phyloP scores from a whole-genome alignment of 2,797 vertebrate species.

The Paratrypauchen microcephalus region DNA sequence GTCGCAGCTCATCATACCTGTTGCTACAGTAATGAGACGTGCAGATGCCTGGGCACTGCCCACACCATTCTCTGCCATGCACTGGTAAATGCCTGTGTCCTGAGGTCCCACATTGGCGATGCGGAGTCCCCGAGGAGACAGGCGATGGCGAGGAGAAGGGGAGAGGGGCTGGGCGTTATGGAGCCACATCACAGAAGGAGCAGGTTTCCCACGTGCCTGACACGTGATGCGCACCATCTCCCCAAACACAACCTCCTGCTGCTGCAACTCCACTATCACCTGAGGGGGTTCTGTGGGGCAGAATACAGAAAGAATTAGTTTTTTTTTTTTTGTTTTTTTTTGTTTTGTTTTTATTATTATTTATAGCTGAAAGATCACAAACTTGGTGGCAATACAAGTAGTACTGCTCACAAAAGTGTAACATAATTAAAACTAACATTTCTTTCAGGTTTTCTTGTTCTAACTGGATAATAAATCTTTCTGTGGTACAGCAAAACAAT shows the following conservation, averaged over 20 bases:
- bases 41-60: constrained; percentile 91
- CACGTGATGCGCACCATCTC: constrained; percentile 89
- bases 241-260: constrained; percentile 85
- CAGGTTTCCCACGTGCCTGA: constrained; percentile 87
- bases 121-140: constrained; percentile 75
- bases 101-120: constrained; percentile 85
- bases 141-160: constrained; percentile 81
- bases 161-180: constrained; percentile 85
- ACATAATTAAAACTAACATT: neutral
- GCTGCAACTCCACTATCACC: constrained; percentile 90
- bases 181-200: constrained; percentile 89
- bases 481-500: neutral
- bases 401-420: neutral
- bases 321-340: no score
- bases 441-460: neutral
- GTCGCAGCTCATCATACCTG: constrained; percentile 68
- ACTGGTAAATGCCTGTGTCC: constrained; percentile 95
- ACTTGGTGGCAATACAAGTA: neutral
- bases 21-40: constrained; percentile 81
- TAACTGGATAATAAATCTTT: neutral
- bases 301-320: neutral
- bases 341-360: no score
- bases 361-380: neutral
- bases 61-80: constrained; percentile 93
- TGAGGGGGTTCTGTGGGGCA: constrained; percentile 86